These are phyloP conservation scores for Trachythela sp. DNA, from an alignment of 64 coral and sea anemone genomes.

Conservation along the genomic window DNA sequence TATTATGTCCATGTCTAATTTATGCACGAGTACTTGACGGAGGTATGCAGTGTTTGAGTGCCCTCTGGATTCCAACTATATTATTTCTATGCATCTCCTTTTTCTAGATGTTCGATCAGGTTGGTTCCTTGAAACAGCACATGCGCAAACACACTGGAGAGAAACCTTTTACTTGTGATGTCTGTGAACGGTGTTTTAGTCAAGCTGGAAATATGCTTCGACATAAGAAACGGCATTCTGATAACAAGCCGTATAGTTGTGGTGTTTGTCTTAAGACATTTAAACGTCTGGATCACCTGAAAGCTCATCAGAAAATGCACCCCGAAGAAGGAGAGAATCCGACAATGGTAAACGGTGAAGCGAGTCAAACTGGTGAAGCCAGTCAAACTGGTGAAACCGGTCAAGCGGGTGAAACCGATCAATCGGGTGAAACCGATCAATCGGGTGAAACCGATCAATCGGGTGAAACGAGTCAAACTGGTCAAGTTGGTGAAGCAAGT, in stretches of 20 bases:
- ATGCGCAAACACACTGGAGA: not conserved
- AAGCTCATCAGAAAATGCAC: not conserved
- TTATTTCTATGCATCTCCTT: not conserved
- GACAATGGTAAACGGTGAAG: not conserved
- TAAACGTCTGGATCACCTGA: not conserved
- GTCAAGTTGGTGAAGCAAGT: not conserved
- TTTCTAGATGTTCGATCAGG: not conserved
- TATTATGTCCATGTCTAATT: too few relatives aligned
- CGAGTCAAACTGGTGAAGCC: not conserved
- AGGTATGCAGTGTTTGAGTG: too few relatives aligned
- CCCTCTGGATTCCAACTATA: not conserved
- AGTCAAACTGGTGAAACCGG: not conserved
- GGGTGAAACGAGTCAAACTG: not conserved
- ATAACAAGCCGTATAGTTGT: not conserved
- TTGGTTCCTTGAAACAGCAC: not conserved
- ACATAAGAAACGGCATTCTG: not conserved
- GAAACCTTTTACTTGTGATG: not conserved
- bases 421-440: not conserved
- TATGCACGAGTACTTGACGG: too few relatives aligned
- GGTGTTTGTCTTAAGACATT: not conserved
- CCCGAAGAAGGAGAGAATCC: not conserved
- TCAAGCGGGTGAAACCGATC: not conserved
- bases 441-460: not conserved
- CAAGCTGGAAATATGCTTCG: not conserved
- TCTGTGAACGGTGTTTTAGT: not conserved